Evolutionary conservation across 2,888 invertebrate species (phyloP).

Genomic region (Dynastes maya): DNA sequence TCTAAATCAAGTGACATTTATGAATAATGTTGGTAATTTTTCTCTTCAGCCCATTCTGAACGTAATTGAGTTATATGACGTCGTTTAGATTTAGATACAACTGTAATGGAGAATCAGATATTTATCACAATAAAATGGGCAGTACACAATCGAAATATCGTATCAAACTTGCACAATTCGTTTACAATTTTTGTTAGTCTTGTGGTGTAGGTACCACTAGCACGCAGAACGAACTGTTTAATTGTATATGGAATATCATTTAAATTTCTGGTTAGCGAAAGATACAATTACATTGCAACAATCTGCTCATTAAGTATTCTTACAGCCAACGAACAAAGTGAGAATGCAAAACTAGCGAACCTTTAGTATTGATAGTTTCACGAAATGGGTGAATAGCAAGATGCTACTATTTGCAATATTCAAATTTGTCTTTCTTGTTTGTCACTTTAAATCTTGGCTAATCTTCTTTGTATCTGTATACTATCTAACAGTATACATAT

Average conservation of each 20-base stretch:
- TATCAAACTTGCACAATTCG: conserved; percentile 47
- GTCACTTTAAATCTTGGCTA: no score
- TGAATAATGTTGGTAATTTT: conserved; percentile 48
- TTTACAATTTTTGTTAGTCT: conserved; percentile 47
- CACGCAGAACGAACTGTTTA: not conserved
- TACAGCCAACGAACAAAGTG: no score
- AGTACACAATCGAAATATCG: conserved; percentile 44
- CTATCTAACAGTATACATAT: no score
- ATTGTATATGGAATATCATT: not conserved
- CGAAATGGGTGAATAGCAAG: no score
- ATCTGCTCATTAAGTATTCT: no score
- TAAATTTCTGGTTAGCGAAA: no score
- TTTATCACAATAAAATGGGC: conserved; percentile 48
- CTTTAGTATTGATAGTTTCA: no score
- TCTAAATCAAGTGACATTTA: conserved; percentile 41
- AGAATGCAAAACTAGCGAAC: no score
- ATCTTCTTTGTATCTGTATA: no score
- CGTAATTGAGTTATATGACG: conserved; percentile 50
- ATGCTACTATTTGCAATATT: no score
- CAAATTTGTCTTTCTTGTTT: no score
- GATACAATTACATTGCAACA: no score
- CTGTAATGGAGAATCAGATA: conserved; percentile 46
- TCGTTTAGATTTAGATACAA: conserved; percentile 41
- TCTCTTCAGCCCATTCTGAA: conserved; percentile 31
- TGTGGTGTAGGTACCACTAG: conserved; percentile 31